Conservation (phyloP, 2,113 vertebrate genomes). For the Toxotes chatareus region DNA sequence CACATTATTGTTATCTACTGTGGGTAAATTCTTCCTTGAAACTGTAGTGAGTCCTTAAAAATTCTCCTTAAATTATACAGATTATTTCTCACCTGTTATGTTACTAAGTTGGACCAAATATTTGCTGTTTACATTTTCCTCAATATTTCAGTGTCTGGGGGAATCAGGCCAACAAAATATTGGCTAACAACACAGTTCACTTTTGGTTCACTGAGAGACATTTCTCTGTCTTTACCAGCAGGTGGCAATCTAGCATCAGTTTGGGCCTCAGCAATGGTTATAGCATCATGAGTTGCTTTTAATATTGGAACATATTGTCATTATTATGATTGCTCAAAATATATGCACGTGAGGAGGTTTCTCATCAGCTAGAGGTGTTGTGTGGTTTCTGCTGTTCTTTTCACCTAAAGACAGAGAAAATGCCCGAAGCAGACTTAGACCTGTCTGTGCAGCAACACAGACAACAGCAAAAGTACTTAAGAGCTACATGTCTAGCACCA, state of each 20-base stretch:
- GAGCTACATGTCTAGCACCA: too few relatives aligned
- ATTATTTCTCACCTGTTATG: conserved; percentile 7
- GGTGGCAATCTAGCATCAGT: conserved; percentile 37
- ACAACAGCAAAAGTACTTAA: too few relatives aligned
- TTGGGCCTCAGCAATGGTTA: not conserved
- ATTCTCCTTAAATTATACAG: not conserved
- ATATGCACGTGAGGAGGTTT: too few relatives aligned
- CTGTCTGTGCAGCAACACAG: not conserved
- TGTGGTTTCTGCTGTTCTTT: not conserved
- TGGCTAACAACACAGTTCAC: not conserved
- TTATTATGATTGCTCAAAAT: not conserved
- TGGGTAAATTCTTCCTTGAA: not conserved
- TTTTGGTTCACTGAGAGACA: not conserved
- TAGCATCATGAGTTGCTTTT: not conserved
- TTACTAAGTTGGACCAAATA: conserved; percentile 5
- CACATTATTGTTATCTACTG: not conserved
- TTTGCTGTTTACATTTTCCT: conserved; percentile 34
- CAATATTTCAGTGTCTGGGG: not conserved
- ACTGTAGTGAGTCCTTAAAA: not conserved
- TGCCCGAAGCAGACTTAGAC: not conserved
- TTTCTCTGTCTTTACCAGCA: conserved; percentile 37
- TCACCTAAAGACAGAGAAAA: not conserved
- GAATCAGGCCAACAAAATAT: conserved; percentile 2
- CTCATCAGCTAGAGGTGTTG: not conserved
- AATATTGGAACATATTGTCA: not conserved